phyloP scores from a whole-genome alignment of 2,113 vertebrate genomes.

The Misgurnus mizolepis region DNA sequence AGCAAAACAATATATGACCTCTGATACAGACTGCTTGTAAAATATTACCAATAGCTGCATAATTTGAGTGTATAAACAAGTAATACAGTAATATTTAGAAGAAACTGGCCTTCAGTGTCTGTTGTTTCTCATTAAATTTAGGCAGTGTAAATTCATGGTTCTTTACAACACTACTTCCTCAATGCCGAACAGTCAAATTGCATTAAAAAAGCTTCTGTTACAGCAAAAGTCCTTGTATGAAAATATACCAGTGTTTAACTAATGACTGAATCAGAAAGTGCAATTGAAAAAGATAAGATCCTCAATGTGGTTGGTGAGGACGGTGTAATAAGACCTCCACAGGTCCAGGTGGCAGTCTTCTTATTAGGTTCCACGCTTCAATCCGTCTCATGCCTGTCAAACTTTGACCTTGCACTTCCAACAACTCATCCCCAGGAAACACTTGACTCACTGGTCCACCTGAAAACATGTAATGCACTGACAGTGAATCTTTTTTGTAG shows the following conservation, averaged over 20 bases:
- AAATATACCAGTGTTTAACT: constrained; percentile 5
- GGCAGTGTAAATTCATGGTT: not conserved
- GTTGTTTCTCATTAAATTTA: not conserved
- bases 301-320: constrained; percentile 22
- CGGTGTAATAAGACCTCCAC: constrained; percentile 71
- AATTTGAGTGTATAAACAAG: not conserved
- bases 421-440: constrained; percentile 72
- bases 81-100: not conserved
- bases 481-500: not conserved
- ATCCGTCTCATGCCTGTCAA: constrained; percentile 70
- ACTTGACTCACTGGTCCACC: constrained; percentile 72
- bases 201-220: constrained; percentile 1
- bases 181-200: not conserved
- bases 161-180: constrained; percentile 8
- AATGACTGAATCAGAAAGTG: not conserved
- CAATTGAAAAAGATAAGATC: not conserved
- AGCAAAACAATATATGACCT: not conserved
- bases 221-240: not conserved
- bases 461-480: constrained; percentile 41
- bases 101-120: not conserved
- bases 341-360: constrained; percentile 69
- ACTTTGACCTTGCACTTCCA: constrained; percentile 68
- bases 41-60: not conserved
- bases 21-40: constrained; percentile 6
- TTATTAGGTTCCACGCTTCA: constrained; percentile 76